These are phyloP conservation scores for Oscheius sp. DNA, from an alignment of 1,140 invertebrate genomes.

Conservation along the genomic window DNA sequence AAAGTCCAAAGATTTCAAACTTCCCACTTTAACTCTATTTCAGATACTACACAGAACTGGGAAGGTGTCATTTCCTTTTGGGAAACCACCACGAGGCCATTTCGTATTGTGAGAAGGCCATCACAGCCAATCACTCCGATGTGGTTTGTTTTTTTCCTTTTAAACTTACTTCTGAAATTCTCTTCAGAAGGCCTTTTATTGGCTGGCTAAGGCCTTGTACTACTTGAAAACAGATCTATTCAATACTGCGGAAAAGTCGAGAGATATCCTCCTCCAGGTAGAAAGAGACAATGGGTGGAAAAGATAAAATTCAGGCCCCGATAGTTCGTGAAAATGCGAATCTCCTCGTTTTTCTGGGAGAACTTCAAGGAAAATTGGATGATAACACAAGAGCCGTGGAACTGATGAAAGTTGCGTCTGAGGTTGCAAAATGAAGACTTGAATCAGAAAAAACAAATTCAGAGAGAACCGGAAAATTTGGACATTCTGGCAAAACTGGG, in stretches of 20 bases:
- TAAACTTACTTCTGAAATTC: too few relatives aligned
- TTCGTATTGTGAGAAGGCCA: conserved; percentile 1
- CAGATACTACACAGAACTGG: conserved; percentile 10
- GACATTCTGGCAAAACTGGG: not conserved
- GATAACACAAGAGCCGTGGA: not conserved
- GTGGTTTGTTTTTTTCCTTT: not conserved
- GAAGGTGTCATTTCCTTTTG: not conserved
- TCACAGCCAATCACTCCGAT: not conserved
- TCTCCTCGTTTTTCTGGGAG: not conserved
- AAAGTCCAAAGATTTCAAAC: too few relatives aligned
- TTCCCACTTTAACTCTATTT: too few relatives aligned
- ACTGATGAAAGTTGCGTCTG: not conserved
- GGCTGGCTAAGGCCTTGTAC: conserved; percentile 9
- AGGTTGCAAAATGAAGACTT: not conserved
- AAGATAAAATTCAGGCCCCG: not conserved
- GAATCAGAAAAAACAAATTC: not conserved
- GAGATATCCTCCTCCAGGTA: conserved; percentile 8
- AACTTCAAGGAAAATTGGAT: not conserved
- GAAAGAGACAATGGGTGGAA: not conserved
- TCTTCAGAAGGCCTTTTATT: conserved; percentile 1
- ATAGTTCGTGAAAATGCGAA: not conserved
- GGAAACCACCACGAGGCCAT: conserved; percentile 5
- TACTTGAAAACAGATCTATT: conserved; percentile 10
- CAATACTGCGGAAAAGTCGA: conserved; percentile 2
- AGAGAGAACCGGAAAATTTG: conserved; percentile 8